Evolutionary conservation across 2,113 vertebrate species (phyloP).

Genomic region (Theristicus caerulescens): DNA sequence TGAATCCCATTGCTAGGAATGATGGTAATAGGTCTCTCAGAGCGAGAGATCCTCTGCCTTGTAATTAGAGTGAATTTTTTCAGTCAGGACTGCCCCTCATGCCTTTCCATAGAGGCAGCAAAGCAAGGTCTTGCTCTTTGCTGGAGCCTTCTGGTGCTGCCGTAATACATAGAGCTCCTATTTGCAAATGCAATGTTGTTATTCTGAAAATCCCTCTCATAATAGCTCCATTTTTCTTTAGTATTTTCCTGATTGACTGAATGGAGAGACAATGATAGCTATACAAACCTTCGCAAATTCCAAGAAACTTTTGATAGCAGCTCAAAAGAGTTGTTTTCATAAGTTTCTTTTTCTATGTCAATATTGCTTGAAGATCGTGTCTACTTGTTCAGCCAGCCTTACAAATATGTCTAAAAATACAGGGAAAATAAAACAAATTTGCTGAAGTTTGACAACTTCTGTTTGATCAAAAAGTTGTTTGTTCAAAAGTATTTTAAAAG

Average conservation of each 20-base stretch:
- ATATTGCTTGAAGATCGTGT: background rate
- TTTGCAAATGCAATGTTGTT: background rate
- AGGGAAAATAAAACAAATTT: background rate
- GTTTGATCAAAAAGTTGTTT: background rate
- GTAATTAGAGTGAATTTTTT: conserved; percentile 20
- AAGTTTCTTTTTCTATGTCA: background rate
- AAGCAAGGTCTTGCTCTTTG: background rate
- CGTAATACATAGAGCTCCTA: background rate
- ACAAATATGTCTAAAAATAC: background rate
- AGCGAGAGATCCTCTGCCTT: background rate
- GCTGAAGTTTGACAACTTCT: background rate
- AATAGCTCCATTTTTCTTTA: background rate
- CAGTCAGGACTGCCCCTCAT: background rate
- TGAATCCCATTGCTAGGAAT: background rate
- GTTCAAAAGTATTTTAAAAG: background rate
- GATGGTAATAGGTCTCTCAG: background rate
- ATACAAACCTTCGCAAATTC: background rate
- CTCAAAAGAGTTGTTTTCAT: background rate
- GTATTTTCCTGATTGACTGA: background rate
- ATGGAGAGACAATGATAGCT: background rate
- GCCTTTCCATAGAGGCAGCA: background rate
- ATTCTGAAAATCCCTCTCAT: background rate
- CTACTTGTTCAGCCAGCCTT: background rate
- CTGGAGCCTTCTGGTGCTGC: background rate
- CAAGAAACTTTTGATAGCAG: background rate